Evolutionary conservation across 2,797 vertebrate species (phyloP).

Genomic region (Lithobates pipiens): DNA sequence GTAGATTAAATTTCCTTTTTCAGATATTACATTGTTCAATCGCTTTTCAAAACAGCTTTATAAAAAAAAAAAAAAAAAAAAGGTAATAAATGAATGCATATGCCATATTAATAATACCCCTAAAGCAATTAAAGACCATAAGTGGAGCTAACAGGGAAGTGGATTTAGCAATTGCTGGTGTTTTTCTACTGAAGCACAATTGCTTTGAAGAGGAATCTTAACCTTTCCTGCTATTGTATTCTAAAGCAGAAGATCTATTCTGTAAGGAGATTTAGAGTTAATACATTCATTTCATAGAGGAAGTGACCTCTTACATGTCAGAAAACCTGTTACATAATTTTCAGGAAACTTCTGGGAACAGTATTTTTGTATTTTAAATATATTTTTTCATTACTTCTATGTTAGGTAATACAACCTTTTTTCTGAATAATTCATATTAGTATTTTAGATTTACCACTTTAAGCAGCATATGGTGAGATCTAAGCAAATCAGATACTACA

Average conservation of each 20-base stretch:
- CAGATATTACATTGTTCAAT: conserved; percentile 49
- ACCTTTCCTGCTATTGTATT: conserved; percentile 31
- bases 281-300: neutral
- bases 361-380: neutral
- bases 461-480: too few species aligned
- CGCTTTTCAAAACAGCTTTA: conserved; percentile 48
- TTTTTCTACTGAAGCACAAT: conserved; percentile 26
- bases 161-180: conserved; percentile 25
- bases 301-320: conserved; percentile 1
- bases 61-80: conserved; percentile 37
- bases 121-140: conserved; percentile 49
- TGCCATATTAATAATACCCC: conserved; percentile 56
- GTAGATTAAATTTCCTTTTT: conserved; percentile 60
- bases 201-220: conserved; percentile 39
- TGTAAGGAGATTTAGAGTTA: conserved; percentile 6
- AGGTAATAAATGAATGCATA: conserved; percentile 50
- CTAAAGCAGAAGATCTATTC: conserved; percentile 15
- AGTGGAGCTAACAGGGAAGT: conserved; percentile 39
- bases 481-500: too few species aligned
- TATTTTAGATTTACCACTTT: too few species aligned
- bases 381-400: neutral
- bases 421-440: too few species aligned
- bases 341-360: neutral
- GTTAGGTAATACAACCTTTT: too few species aligned
- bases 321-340: neutral